phyloP scores from a whole-genome alignment of 2,797 vertebrate genomes.

The Graptemys geographica region DNA sequence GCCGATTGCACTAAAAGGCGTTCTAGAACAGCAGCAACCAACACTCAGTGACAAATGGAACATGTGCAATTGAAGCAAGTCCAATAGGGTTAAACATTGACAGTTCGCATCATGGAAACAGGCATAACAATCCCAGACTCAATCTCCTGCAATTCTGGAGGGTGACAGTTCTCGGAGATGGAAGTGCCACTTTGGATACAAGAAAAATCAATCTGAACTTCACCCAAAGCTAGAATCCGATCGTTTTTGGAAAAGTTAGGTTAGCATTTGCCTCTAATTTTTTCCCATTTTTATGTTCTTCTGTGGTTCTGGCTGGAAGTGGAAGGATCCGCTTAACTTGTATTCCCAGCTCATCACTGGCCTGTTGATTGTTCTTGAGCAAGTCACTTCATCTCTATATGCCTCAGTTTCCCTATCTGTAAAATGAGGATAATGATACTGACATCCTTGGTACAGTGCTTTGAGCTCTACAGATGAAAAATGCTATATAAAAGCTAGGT shows the following conservation, averaged over 20 bases:
- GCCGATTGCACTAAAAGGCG: neutral
- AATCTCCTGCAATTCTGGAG: neutral
- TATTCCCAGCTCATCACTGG: neutral
- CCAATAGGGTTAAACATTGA: neutral
- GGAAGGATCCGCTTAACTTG: neutral
- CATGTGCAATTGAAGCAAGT: neutral
- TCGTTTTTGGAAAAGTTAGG: neutral
- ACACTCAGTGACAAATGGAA: neutral
- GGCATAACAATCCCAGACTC: neutral
- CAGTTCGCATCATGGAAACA: accelerated
- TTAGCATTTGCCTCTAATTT: accelerated
- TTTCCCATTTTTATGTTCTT: neutral
- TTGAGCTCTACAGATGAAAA: accelerated
- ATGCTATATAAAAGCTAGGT: accelerated
- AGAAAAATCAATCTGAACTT: neutral
- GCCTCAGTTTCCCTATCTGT: accelerated
- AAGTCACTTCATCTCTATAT: accelerated
- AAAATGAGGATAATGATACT: accelerated
- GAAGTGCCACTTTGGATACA: neutral
- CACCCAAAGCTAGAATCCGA: accelerated
- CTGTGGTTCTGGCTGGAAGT: accelerated
- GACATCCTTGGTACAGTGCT: neutral
- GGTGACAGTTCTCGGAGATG: neutral
- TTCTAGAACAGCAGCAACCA: neutral
- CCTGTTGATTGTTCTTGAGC: neutral